Percentiles rank a stretch among this genome's conserved stretches.
These are phyloP conservation scores for Leptestheria dahalacensis DNA, from an alignment of 1,140 invertebrate genomes.

Conservation along the genomic window DNA sequence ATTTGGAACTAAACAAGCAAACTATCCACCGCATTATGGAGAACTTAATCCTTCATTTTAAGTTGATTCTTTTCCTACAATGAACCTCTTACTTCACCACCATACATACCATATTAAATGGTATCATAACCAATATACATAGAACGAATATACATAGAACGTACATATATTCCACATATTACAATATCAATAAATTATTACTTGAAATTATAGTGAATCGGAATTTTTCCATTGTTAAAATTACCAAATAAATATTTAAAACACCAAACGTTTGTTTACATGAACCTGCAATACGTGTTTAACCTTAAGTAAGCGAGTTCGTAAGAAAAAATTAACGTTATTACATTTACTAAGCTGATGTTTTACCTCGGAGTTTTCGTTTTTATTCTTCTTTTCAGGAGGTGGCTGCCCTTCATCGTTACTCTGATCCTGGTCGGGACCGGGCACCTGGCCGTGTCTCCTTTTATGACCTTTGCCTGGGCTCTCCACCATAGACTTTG, in stretches of 20 bases:
- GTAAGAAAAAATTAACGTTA: too few species aligned
- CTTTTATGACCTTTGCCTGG: slow-evolving; percentile 14
- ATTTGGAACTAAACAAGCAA: too few species aligned
- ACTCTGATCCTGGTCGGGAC: slow-evolving; percentile 1
- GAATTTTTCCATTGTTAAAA: too few species aligned
- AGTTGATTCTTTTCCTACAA: not conserved
- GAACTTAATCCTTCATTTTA: not conserved
- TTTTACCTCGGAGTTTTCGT: slow-evolving; percentile 7
- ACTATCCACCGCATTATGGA: not conserved
- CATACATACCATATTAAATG: too few species aligned
- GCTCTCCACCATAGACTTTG: slow-evolving; percentile 14
- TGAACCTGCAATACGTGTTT: not conserved
- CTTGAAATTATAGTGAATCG: too few species aligned
- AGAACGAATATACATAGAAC: too few species aligned
- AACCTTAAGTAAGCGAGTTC: not conserved
- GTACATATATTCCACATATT: too few species aligned
- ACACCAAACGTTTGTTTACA: not conserved
- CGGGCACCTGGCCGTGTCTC: slow-evolving; percentile 8
- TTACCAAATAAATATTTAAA: too few species aligned
- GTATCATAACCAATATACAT: too few species aligned
- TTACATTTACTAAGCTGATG: too few species aligned
- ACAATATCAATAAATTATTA: too few species aligned
- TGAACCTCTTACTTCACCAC: too few species aligned
- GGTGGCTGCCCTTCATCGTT: slow-evolving; percentile 2
- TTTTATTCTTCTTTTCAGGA: slow-evolving; percentile 10